These are phyloP conservation scores for Gallinago stenura DNA, from an alignment of 2,797 vertebrate species.

Conservation along the genomic window DNA sequence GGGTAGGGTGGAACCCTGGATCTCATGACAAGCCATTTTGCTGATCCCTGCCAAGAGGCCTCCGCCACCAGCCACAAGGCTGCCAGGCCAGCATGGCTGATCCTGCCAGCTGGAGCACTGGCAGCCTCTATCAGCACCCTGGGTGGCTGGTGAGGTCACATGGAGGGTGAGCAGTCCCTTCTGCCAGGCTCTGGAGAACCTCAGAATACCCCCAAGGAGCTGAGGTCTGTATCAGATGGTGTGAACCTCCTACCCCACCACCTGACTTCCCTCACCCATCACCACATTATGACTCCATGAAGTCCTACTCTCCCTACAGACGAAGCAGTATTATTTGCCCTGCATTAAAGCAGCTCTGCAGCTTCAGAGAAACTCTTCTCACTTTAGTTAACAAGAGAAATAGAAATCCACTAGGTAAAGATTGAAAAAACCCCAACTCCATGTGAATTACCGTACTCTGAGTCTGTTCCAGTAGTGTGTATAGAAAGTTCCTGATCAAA, in stretches of 20 bases:
- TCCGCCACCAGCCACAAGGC: not conserved
- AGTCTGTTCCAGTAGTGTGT: rapidly evolving
- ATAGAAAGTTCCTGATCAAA: not conserved
- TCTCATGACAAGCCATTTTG: not conserved
- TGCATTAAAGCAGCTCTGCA: not conserved
- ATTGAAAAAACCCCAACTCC: not conserved
- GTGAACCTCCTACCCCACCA: not conserved
- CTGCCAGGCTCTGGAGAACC: not conserved
- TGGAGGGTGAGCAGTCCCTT: not conserved
- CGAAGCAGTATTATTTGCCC: not conserved
- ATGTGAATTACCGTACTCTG: not conserved
- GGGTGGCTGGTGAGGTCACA: not conserved
- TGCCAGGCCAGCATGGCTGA: rapidly evolving
- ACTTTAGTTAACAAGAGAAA: not conserved
- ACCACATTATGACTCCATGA: rapidly evolving
- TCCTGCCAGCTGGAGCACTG: not conserved
- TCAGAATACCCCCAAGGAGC: not conserved
- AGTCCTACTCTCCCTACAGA: not conserved
- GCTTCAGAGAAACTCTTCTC: not conserved
- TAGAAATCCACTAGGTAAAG: not conserved
- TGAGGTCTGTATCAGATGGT: not conserved
- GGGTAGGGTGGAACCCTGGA: not conserved
- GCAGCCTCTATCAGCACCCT: not conserved
- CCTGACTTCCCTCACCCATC: not conserved
- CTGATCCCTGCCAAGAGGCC: not conserved